Base-by-base conservation (phyloP, 2,113 vertebrate genomes). In the Callorhinus ursinus region DNA sequence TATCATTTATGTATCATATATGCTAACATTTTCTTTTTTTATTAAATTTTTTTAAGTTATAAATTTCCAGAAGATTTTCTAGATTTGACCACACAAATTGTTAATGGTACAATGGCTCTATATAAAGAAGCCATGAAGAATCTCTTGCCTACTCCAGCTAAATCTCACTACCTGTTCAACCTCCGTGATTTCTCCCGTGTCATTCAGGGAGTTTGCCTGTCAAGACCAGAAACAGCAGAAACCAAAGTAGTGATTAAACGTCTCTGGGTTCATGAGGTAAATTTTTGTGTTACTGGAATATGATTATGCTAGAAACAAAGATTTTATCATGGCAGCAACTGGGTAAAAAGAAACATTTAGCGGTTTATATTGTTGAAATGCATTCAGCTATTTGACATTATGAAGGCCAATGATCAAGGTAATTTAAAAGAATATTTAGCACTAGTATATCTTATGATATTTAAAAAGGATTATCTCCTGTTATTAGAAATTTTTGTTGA, bases 261-360 rank as follows among this genome's bases (percentile, higher is more conserved):
- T 22, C 99, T 99, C n/a, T 99, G 99, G 99, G 99, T 99, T 97
- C 99, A 99, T 95, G 99, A 99, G 99, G 99, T 99, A 99, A 98
- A 87, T 65, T 12, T 85, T 49, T 2, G 9, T 51, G 5, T 53
- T 42, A 85, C 21, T 51, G 21, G 46, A 67, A 51, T 85, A 53
- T 86, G 28, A 26, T 39, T 26, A 24, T 39, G 1, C 24, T 63
- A 39, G 39, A 83, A 69, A n/a, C n/a, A 63, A 63, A 76, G 14
- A 22, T n/a, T 39, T 93, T 67, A 19, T 36, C 3, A 2, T 71
- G 21, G 1, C n/a, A 80, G 5, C 31, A 39, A 3, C 7, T 24
- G 42, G 0, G 8, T 36, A 26, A 93, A 92, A 84, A 86, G 61
- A 65, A 85, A 65, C 36, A 79, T 49, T 63, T 14, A 46, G 26